Base-by-base conservation (phyloP, 1,140 invertebrate genomes). In the Harlomillsia oculata region DNA sequence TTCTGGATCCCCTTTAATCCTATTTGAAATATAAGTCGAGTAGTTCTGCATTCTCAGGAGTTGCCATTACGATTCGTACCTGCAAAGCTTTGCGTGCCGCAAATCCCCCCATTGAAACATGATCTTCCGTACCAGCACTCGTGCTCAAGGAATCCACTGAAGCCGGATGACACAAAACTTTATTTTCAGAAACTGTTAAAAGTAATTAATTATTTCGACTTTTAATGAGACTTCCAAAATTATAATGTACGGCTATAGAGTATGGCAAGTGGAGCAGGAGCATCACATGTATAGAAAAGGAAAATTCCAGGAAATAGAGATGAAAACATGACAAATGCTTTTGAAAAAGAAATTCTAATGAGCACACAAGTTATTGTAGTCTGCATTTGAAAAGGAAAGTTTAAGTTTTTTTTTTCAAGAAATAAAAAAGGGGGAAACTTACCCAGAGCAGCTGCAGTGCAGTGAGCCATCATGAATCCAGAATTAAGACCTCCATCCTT, bases 401-500 rank as follows among this genome's bases (percentile, higher is more conserved):
- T 34, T 4, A 29, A 0, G 30, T 14, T 56, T 52, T 56, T n/a
- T 45, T 43, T 36, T 13, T n/a, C 23, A 23, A 13, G 44, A 20
- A 37, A 46, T 46, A 5, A 49, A 37, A 40, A 40, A 6, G 16
- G 37, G 20, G 21, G 30, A 25, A 23, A 60, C 64, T 63, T 72
- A 82, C 81, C 81, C 14, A 84, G 67, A 36, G 82, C 70, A 20
- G 83, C 83, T 3, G 83, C 82, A 11, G 83, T 85, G 60, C 81
- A 81, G 68, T 85, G 83, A 18, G 83, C 81, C 32, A 85, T 75
- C 83, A 85, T 85, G 66, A 86, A 85, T 3, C 83, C 83, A 11
- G 82, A 85, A 68, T 85, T 85, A 0, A 86, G 72, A 1, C 83
- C 83, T 26, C 83, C 83, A 41, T 84, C 78, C 61, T 77, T 74